A percentile compares a stretch with the other conserved stretches of the same genome.
These are phyloP conservation scores for Aphelinus certus DNA, from an alignment of 1,140 invertebrate species.

Conservation along the genomic window DNA sequence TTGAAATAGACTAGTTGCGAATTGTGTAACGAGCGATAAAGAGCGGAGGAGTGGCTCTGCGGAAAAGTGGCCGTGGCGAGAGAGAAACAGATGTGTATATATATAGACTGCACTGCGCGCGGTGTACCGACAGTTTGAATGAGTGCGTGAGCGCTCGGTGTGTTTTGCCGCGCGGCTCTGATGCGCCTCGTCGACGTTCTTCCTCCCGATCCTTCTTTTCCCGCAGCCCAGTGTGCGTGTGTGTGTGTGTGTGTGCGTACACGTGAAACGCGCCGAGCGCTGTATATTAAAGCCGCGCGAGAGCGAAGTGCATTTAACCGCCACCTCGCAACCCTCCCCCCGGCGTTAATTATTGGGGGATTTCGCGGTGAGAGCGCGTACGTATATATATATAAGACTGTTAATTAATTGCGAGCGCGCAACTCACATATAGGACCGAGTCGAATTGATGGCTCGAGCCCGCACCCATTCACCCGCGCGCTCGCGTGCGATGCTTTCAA, in stretches of 20 bases:
- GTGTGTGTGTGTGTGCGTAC: neutral
- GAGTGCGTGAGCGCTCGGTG: conserved; percentile 35
- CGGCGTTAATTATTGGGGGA: conserved; percentile 14
- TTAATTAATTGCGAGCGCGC: conserved; percentile 14
- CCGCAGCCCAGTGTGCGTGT: neutral
- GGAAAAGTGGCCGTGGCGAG: conserved; percentile 24
- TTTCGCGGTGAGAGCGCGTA: neutral
- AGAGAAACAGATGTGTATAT: conserved; percentile 32
- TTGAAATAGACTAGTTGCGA: neutral
- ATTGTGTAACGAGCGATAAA: conserved; percentile 27
- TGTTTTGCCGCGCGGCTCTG: conserved; percentile 12
- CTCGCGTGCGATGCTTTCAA: too few relatives aligned
- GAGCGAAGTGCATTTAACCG: too few relatives aligned
- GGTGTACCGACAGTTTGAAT: conserved; percentile 43
- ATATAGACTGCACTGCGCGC: neutral
- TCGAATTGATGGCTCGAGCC: too few relatives aligned
- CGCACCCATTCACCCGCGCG: too few relatives aligned
- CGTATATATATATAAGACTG: neutral
- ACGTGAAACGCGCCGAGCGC: neutral
- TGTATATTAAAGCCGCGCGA: too few relatives aligned
- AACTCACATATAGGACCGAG: too few relatives aligned
- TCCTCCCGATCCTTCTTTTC: neutral
- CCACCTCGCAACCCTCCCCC: too few relatives aligned
- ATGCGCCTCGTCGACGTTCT: neutral
- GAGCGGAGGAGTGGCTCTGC: conserved; percentile 17